Base-by-base conservation (phyloP, 1,140 invertebrate genomes). In the Ips nitidus region DNA sequence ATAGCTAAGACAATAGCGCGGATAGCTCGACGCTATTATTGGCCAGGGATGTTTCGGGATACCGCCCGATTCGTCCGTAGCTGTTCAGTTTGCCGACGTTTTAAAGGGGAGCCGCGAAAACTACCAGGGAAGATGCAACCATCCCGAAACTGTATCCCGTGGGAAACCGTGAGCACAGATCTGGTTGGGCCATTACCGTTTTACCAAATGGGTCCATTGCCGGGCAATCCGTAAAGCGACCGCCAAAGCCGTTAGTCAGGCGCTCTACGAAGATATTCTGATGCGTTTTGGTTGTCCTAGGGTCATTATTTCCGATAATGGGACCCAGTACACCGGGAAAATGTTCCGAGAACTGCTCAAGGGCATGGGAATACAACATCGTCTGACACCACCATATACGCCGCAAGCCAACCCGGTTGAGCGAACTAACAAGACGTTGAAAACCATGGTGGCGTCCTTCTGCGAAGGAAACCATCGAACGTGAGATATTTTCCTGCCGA, bases 161-260 rank as follows among this genome's bases (percentile, higher is more conserved):
- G 79, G 76, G 73, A 81, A 52, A 75, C 70, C 4, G 66, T 81
- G 0, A 77, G 78, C 1, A 73, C 78, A 0, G 82, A 84, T 66
- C 52, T 83, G 0, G 75, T 84, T 62, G 81, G 81, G 37, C 81
- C 81, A 1, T 75, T 82, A 39, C 81, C 82, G 1, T 62, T 82
- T 2, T 69, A 79, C 8, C 70, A 79, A 1, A n/a, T n/a, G n/a
- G n/a, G n/a, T n/a, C n/a, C n/a, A n/a, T n/a, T n/a, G n/a, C n/a
- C n/a, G n/a, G n/a, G n/a, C n/a, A n/a, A n/a, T n/a, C n/a, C n/a
- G n/a, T n/a, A n/a, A n/a, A n/a, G n/a, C n/a, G n/a, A n/a, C n/a
- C n/a, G n/a, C n/a, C n/a, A n/a, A n/a, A n/a, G n/a, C n/a, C n/a
- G n/a, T n/a, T n/a, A n/a, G n/a, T n/a, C n/a, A n/a, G n/a, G n/a